Evolutionary conservation across 2,797 vertebrate genomes (phyloP).

Genomic region (Sternarchorhynchus goeldii): DNA sequence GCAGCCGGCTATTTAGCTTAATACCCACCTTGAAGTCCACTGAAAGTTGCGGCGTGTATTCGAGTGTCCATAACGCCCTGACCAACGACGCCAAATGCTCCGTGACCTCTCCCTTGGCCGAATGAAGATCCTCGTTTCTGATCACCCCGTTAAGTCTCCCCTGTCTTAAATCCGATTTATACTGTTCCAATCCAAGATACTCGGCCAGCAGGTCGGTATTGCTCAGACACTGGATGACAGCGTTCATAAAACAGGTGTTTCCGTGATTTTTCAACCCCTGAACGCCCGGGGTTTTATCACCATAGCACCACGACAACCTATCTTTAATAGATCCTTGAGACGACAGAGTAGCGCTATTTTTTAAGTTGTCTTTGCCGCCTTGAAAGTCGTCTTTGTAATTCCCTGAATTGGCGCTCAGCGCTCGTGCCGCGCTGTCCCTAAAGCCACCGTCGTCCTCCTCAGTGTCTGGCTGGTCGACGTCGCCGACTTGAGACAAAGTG

Average conservation of each 20-base stretch:
- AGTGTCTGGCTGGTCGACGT: constrained; percentile 64
- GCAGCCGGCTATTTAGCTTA: too few relatives aligned
- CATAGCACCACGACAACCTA: constrained; percentile 67
- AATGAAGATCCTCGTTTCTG: constrained; percentile 47
- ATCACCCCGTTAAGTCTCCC: constrained; percentile 54
- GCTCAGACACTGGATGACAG: constrained; percentile 93
- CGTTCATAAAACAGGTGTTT: constrained; percentile 98
- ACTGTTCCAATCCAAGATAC: constrained; percentile 83
- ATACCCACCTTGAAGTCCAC: constrained; percentile 91
- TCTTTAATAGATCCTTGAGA: constrained; percentile 68
- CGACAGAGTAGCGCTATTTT: constrained; percentile 19
- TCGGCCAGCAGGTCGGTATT: constrained; percentile 94
- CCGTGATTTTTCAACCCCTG: constrained; percentile 93
- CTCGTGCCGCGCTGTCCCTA: constrained; percentile 58
- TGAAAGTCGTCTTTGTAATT: constrained; percentile 54
- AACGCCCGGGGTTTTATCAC: constrained; percentile 81
- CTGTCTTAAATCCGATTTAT: constrained; percentile 65
- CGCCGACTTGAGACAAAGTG: constrained; percentile 78
- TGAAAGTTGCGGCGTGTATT: constrained; percentile 92
- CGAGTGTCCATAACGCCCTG: constrained; percentile 90
- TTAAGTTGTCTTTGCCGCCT: background rate
- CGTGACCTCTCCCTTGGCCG: constrained; percentile 79
- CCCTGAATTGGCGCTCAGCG: constrained; percentile 55
- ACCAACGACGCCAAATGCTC: constrained; percentile 86
- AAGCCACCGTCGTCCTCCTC: constrained; percentile 84